phyloP scores from a whole-genome alignment of 2,888 invertebrate species.

The Synergus umbraculus region DNA sequence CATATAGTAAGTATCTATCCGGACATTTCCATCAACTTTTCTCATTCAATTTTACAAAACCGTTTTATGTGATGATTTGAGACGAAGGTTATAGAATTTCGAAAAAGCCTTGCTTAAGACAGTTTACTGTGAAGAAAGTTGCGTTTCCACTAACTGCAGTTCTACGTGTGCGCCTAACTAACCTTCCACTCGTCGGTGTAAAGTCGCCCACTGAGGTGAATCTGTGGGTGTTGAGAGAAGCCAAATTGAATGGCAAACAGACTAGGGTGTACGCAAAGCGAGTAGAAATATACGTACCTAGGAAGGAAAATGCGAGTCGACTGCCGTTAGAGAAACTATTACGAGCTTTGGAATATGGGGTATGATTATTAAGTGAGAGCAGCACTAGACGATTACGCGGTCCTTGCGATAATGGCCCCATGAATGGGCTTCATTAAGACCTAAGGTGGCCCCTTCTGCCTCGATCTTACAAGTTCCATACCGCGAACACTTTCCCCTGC shows the following conservation, averaged over 20 bases:
- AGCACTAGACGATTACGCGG: constrained; percentile 72
- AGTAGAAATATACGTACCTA: constrained; percentile 44
- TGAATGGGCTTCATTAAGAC: constrained; percentile 76
- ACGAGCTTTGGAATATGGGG: constrained; percentile 67
- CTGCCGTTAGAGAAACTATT: constrained; percentile 63
- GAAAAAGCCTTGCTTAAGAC: constrained; percentile 57
- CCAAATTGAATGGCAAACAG: constrained; percentile 62
- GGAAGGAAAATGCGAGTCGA: constrained; percentile 25
- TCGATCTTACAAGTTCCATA: constrained; percentile 58
- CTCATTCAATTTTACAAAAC: no score
- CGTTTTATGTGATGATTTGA: neutral
- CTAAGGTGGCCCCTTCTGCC: constrained; percentile 58
- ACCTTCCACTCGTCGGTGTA: no score
- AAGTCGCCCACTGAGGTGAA: constrained; percentile 38
- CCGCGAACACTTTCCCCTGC: constrained; percentile 53
- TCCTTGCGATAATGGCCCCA: constrained; percentile 72
- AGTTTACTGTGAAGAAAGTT: constrained; percentile 42
- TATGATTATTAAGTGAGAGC: constrained; percentile 75
- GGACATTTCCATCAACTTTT: no score
- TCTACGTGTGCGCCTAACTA: no score
- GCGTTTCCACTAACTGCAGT: no score
- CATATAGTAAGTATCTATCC: no score
- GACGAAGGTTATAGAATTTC: neutral
- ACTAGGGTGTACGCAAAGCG: constrained; percentile 50
- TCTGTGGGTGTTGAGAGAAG: constrained; percentile 48